A percentile compares a stretch with the other conserved stretches of the same genome.
These are phyloP conservation scores for Scolanthus callimorphus DNA, from an alignment of 92 coral and sea anemone genomes.

Conservation along the genomic window DNA sequence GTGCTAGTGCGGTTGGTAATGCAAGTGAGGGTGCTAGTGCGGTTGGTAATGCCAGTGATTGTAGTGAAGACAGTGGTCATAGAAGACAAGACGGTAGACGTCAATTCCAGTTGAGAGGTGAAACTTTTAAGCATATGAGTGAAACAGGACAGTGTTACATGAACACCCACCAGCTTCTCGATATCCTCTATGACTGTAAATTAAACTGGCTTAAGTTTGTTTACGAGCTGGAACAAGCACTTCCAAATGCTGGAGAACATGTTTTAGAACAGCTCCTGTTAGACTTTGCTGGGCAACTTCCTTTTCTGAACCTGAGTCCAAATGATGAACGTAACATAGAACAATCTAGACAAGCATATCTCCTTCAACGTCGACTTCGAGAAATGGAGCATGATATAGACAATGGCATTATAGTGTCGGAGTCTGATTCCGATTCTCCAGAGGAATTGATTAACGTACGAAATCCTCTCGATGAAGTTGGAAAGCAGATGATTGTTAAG, in stretches of 20 bases:
- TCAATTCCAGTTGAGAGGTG: no score
- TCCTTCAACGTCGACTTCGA: conserved; percentile 11
- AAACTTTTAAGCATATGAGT: conserved; percentile 20
- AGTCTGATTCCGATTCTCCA: conserved; percentile 46
- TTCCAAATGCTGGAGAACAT: conserved; percentile 18
- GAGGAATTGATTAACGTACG: conserved; percentile 39
- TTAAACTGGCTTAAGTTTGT: conserved; percentile 48
- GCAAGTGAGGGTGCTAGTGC: no score
- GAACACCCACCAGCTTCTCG: conserved; percentile 35
- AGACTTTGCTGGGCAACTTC: conserved; percentile 17
- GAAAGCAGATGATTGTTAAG: conserved; percentile 22
- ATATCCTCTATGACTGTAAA: conserved; percentile 10
- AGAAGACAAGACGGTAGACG: no score
- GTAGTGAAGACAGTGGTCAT: conserved; percentile 2
- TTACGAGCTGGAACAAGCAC: background rate
- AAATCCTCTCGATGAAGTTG: conserved; percentile 38
- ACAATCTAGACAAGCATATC: conserved; percentile 45
- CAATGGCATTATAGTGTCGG: conserved; percentile 1
- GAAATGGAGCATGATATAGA: conserved; percentile 18
- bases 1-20: no score
- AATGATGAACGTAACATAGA: conserved; percentile 13
- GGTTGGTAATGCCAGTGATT: conserved; percentile 1
- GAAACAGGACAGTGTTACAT: conserved; percentile 14
- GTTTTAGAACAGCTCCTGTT: conserved; percentile 19
- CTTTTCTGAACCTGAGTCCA: conserved; percentile 1